Base-by-base conservation (phyloP, 2,797 vertebrate species). In the Malurus splendens region DNA sequence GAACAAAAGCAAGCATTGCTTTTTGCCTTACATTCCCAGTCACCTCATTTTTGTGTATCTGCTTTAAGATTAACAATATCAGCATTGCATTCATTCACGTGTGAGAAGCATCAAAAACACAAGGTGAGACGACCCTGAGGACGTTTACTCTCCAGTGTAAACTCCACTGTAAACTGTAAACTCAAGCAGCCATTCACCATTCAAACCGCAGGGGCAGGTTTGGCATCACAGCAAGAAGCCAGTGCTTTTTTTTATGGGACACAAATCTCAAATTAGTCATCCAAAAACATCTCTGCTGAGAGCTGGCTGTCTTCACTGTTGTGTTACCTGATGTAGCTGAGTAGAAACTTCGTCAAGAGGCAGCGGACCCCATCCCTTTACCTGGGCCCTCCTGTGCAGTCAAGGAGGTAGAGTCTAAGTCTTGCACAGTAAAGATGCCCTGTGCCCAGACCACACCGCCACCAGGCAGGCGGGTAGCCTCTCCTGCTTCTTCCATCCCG, bases 241-340 rank as follows among this genome's bases (percentile, higher is more conserved):
- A 5, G n/a, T 5, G 5, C 1, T 4, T 27, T 42, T 75, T 55
- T 51, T 61, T 14, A 38, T 0, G 0, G 41, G 18, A 50, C 57
- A 10, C 12, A 13, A 55, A 50, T 19, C n/a, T 38, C 42, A 12
- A 56, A 10, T 10, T 27, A 52, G 24, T 10, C 42, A 45, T n/a
- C 22, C 54, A 47, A 50, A 50, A 30, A 22, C 68, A 65, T 5
- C 54, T 74, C 57, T 36, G 39, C 36, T 36, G 42, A 24, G 60
- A 85, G 15, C 22, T 16, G 27, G 7, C 39, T 30, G 22, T 5
- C 52, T 39, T 17, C 13, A 3, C 16, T 3, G 32, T 12, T 7
- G 23, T 16, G 30, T 24, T 22, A n/a, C 39, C 25, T 2, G 1
- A 60, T 11, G 36, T 0, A 33, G 39, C 19, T 8, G 8, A 72